Evolutionary conservation across 2,113 vertebrate species (phyloP).

Genomic region (Hemichromis elongatus): DNA sequence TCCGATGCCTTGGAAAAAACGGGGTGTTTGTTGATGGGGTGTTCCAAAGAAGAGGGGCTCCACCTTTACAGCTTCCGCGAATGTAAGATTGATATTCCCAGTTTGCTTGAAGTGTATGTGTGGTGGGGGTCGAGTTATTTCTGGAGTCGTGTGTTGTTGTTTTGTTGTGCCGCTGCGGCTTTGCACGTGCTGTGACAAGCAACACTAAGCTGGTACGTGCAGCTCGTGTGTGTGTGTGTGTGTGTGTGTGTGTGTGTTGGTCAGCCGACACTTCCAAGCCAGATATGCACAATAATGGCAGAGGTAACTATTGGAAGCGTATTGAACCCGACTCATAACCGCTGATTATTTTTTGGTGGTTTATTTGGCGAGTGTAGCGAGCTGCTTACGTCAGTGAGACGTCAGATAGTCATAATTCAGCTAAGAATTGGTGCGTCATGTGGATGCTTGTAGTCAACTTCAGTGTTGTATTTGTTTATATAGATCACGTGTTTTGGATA

Average conservation of each 20-base stretch:
- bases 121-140: background rate
- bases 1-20: slow-evolving; percentile 93
- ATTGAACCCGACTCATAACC: background rate
- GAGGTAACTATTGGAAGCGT: accelerated
- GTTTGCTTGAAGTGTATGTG: background rate
- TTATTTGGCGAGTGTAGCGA: background rate
- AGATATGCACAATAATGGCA: background rate
- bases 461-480: background rate
- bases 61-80: slow-evolving; percentile 87
- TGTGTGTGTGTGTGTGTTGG: background rate
- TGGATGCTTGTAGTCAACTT: background rate
- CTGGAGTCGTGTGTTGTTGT: slow-evolving; percentile 40
- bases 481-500: background rate
- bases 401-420: background rate
- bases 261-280: background rate
- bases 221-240: background rate
- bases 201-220: background rate
- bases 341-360: background rate
- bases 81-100: slow-evolving; percentile 74
- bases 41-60: slow-evolving; percentile 89
- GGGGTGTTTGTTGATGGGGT: slow-evolving; percentile 95
- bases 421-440: background rate
- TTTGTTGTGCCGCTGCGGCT: slow-evolving; percentile 59
- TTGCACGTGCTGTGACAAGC: slow-evolving; percentile 70
- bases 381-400: background rate